phyloP scores from a whole-genome alignment of 1,140 invertebrate species.

The Paraescarpia echinospica region DNA sequence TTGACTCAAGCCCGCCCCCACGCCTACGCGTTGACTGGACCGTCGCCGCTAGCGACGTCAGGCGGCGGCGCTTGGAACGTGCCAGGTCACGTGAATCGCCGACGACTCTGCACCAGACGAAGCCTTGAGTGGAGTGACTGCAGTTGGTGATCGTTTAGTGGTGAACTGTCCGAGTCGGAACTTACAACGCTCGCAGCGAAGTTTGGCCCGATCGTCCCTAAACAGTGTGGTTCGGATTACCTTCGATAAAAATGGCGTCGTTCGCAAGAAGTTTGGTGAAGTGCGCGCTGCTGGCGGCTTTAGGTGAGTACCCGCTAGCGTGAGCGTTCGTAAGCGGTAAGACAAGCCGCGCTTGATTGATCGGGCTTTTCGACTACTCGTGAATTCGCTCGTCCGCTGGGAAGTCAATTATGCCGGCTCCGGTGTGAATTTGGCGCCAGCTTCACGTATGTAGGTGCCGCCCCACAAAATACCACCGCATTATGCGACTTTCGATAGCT shows the following conservation, averaged over 20 bases:
- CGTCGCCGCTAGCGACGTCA: neutral
- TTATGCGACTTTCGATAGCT: neutral
- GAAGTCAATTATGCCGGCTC: neutral
- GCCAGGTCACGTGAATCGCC: neutral
- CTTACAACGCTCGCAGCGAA: neutral
- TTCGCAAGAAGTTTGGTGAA: slow-evolving; percentile 5
- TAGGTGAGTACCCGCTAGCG: neutral
- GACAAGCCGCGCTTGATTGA: neutral
- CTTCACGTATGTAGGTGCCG: neutral
- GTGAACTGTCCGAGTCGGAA: neutral
- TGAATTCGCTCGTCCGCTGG: neutral
- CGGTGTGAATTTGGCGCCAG: neutral
- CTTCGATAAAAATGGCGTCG: neutral
- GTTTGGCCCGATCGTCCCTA: neutral
- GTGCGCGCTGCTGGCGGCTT: neutral
- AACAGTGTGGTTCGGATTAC: neutral
- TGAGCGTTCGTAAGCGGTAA: neutral
- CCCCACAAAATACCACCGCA: neutral
- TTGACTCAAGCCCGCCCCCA: neutral
- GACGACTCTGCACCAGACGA: neutral
- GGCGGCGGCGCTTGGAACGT: neutral
- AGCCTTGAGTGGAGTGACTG: neutral
- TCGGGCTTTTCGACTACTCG: neutral
- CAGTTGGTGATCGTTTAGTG: neutral
- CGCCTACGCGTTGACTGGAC: neutral